Base-by-base conservation (phyloP, 2,113 vertebrate species). In the Odobenus rosmarus region DNA sequence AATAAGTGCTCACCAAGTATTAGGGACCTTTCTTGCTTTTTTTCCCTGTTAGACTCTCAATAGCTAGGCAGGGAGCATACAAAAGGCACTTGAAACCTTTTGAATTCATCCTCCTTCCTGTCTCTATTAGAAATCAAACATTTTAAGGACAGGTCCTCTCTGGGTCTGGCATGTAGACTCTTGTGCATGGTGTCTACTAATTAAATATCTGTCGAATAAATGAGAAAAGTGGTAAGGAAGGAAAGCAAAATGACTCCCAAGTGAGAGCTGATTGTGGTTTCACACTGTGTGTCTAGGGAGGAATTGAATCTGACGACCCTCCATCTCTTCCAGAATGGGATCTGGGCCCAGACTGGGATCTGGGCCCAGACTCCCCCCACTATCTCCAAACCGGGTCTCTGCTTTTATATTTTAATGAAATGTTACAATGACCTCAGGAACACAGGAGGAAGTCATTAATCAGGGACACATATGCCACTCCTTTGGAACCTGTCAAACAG, bases 401-500 rank as follows among this genome's bases (percentile, higher is more conserved):
- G 21, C 7, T 39, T 94, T 93, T 80, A 36, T 62, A n/a, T 72
- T 93, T 95, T 93, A 94, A 77, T 14, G 82, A 90, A 67, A 31
- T 31, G 10, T 87, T 28, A 15, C 77, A 31, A 7, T 23, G 83
- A n/a, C 55, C 49, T 85, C 7, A 36, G 74, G 71, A 57, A 24
- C 16, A 2, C 42, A 28, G 71, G 33, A 76, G 21, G 31, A 62
- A 97, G 46, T 26, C 84, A 55, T 89, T 93, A 8, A 90, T 80
- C 92, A 83, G n/a, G 72, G 57, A 64, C 31, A 59, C 39, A 21
- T 57, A 71, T 1, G n/a, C 46, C 64, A 28, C 7, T 79, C 11
- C 67, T 93, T 69, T 67, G 82, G 76, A 96, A 69, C 26, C 57
- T 69, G 93, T 96, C 94, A 85, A 87, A 69, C 57, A n/a, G 7